phyloP scores from a whole-genome alignment of 2,113 vertebrate species.

The Lucifuga dentata region DNA sequence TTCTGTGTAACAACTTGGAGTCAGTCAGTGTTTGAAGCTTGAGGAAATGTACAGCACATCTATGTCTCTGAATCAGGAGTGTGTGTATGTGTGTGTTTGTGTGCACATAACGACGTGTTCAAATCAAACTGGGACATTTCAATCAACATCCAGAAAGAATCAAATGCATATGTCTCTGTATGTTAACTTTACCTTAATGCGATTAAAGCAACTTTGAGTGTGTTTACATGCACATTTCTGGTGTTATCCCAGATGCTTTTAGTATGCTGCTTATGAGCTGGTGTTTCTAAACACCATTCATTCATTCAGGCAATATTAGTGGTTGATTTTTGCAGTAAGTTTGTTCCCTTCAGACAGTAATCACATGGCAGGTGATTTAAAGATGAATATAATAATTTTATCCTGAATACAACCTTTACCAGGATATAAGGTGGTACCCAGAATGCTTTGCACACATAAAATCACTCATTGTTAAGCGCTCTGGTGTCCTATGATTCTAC shows the following conservation, averaged over 20 bases:
- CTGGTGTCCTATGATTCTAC: conserved; percentile 42
- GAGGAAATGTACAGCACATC: conserved; percentile 65
- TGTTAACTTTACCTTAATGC: conserved; percentile 29
- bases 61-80: conserved; percentile 55
- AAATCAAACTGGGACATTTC: conserved; percentile 36
- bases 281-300: conserved; percentile 27
- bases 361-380: conserved; percentile 21
- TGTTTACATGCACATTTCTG: conserved; percentile 58
- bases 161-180: conserved; percentile 33
- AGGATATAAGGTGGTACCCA: conserved; percentile 30
- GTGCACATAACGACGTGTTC: conserved; percentile 7
- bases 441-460: conserved; percentile 51
- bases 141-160: conserved; percentile 19
- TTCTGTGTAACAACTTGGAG: conserved; percentile 40
- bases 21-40: conserved; percentile 42
- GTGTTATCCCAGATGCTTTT: conserved; percentile 34
- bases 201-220: conserved; percentile 50
- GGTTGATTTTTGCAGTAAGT: conserved; percentile 16
- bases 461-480: conserved; percentile 31
- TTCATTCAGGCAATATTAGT: conserved; percentile 51
- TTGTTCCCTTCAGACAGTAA: conserved; percentile 16
- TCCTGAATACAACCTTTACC: conserved; percentile 35
- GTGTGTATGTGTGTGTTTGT: conserved; percentile 28
- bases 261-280: conserved; percentile 41
- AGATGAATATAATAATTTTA: conserved; percentile 22